Evolutionary conservation across 1,140 invertebrate species (phyloP).

Genomic region (Antheraea pernyi): DNA sequence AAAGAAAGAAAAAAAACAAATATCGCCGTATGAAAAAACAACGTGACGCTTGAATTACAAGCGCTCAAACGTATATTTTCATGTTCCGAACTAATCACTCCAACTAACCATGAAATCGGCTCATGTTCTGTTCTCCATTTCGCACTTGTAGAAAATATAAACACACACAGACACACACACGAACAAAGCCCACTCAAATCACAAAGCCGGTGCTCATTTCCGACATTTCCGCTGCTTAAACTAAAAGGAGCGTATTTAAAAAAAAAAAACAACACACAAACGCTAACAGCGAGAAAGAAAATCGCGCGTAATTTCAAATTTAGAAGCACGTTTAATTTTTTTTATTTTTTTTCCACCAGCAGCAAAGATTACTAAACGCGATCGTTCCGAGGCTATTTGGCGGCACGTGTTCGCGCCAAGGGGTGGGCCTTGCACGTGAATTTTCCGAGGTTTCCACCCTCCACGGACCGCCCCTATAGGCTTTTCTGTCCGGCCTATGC

Average conservation of each 20-base stretch:
- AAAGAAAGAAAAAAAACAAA: neutral
- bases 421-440: slow-evolving; percentile 75
- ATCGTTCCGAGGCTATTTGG: slow-evolving; percentile 70
- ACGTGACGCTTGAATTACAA: slow-evolving; percentile 13
- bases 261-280: slow-evolving; percentile 16
- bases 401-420: slow-evolving; percentile 63
- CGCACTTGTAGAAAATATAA: slow-evolving; percentile 62
- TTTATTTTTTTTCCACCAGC: slow-evolving; percentile 61
- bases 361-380: slow-evolving; percentile 72
- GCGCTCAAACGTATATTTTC: slow-evolving; percentile 14
- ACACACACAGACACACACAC: slow-evolving; percentile 15
- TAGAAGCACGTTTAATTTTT: neutral
- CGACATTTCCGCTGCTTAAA: slow-evolving; percentile 51
- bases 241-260: slow-evolving; percentile 25
- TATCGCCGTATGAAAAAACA: neutral
- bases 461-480: slow-evolving; percentile 77
- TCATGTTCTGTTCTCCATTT: slow-evolving; percentile 72
- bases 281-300: slow-evolving; percentile 14
- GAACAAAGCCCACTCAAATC: slow-evolving; percentile 50
- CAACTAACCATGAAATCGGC: slow-evolving; percentile 75
- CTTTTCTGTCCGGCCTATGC: slow-evolving; percentile 78
- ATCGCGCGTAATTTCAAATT: slow-evolving; percentile 27
- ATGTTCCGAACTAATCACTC: slow-evolving; percentile 28
- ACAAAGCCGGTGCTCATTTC: slow-evolving; percentile 54
- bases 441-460: slow-evolving; percentile 78